These are phyloP conservation scores for Dasyprocta punctata DNA, from an alignment of 2,113 vertebrate species.

Conservation along the genomic window DNA sequence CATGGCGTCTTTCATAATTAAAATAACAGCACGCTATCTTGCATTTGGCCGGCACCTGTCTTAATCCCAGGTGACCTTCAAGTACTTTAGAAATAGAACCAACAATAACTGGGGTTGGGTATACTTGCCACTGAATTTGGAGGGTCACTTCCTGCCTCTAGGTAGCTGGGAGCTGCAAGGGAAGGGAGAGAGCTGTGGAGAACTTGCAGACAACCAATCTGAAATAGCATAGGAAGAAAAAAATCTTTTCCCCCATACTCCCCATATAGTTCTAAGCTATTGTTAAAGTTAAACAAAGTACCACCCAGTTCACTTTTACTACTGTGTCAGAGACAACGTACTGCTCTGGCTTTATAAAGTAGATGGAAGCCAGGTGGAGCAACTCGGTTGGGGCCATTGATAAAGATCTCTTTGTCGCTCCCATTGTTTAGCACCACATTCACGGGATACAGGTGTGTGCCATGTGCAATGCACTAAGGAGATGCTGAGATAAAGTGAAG, in stretches of 20 bases:
- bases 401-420: background rate
- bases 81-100: background rate
- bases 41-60: background rate
- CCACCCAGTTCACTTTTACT: background rate
- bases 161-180: too few species aligned
- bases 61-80: constrained; percentile 20
- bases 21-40: background rate
- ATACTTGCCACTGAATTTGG: background rate
- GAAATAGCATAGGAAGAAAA: background rate
- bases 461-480: rapidly evolving
- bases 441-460: background rate
- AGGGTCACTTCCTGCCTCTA: background rate
- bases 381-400: background rate
- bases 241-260: rapidly evolving
- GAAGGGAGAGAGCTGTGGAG: background rate
- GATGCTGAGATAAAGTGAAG: background rate
- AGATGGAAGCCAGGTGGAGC: background rate
- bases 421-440: rapidly evolving
- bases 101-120: background rate
- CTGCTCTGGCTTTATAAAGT: background rate
- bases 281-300: background rate
- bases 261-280: background rate
- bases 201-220: background rate
- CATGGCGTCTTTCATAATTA: background rate
- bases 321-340: background rate